Percentiles rank a stretch among this genome's conserved stretches.
phyloP scores from a whole-genome alignment of 2,888 invertebrate species.

The Leptura quadrifasciata region DNA sequence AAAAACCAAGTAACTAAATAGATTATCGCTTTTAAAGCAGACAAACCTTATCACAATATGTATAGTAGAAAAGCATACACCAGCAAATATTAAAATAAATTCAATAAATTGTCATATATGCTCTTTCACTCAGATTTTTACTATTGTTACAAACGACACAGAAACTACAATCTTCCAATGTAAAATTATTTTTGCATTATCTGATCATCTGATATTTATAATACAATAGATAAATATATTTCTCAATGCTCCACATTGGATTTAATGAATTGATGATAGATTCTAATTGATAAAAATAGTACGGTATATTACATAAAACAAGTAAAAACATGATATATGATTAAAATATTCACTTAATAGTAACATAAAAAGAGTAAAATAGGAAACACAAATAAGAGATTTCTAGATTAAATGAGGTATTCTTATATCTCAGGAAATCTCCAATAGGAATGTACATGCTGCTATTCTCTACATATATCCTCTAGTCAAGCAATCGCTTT shows the following conservation, averaged over 20 bases:
- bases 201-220: slow-evolving; percentile 6
- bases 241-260: neutral
- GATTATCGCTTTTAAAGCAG: slow-evolving; percentile 44
- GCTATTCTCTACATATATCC: slow-evolving; percentile 71
- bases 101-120: slow-evolving; percentile 28
- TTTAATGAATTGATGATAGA: neutral
- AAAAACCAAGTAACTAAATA: slow-evolving; percentile 34
- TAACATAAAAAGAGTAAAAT: slow-evolving; percentile 25
- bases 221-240: slow-evolving; percentile 28
- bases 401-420: slow-evolving; percentile 38
- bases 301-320: slow-evolving; percentile 7
- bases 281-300: slow-evolving; percentile 8
- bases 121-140: slow-evolving; percentile 28
- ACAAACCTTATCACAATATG: slow-evolving; percentile 50
- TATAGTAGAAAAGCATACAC: slow-evolving; percentile 38
- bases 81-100: slow-evolving; percentile 32
- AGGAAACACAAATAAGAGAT: slow-evolving; percentile 15
- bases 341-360: slow-evolving; percentile 7
- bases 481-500: slow-evolving; percentile 89
- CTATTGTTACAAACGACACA: slow-evolving; percentile 4
- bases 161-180: slow-evolving; percentile 1
- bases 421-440: slow-evolving; percentile 67
- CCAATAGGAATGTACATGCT: slow-evolving; percentile 72
- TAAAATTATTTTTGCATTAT: slow-evolving; percentile 18
- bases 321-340: slow-evolving; percentile 21